These are phyloP conservation scores for Molanna angustata DNA, from an alignment of 2,888 invertebrate species.

Conservation along the genomic window DNA sequence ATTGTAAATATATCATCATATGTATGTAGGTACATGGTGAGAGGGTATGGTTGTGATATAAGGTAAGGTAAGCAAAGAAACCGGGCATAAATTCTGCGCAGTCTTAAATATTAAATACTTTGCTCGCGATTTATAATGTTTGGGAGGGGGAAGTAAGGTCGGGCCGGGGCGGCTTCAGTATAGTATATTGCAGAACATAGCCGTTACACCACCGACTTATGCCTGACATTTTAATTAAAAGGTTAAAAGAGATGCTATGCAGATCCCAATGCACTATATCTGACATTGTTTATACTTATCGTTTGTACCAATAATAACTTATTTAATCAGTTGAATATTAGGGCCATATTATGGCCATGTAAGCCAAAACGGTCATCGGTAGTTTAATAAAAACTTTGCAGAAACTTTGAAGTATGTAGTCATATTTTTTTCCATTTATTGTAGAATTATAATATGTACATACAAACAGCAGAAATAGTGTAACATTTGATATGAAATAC, in stretches of 20 bases:
- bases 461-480: no score
- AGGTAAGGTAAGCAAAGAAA: conserved; percentile 17
- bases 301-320: not conserved
- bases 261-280: no score
- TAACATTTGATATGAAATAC: no score
- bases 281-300: no score
- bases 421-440: no score
- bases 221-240: conserved; percentile 32
- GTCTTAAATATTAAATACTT: conserved; percentile 31
- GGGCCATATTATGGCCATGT: not conserved
- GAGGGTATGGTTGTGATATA: no score
- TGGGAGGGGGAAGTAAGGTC: not conserved
- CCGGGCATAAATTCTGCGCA: conserved; percentile 24
- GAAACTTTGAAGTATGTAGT: no score
- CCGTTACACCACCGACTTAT: conserved; percentile 13
- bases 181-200: not conserved
- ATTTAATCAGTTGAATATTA: not conserved
- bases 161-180: not conserved
- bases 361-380: no score
- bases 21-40: no score
- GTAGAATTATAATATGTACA: no score
- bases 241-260: conserved; percentile 28
- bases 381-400: no score
- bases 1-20: no score
- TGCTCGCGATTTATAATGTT: conserved; percentile 26